These are phyloP conservation scores for Cossypha niveicapilla DNA, from an alignment of 2,797 vertebrate genomes.

Conservation along the genomic window DNA sequence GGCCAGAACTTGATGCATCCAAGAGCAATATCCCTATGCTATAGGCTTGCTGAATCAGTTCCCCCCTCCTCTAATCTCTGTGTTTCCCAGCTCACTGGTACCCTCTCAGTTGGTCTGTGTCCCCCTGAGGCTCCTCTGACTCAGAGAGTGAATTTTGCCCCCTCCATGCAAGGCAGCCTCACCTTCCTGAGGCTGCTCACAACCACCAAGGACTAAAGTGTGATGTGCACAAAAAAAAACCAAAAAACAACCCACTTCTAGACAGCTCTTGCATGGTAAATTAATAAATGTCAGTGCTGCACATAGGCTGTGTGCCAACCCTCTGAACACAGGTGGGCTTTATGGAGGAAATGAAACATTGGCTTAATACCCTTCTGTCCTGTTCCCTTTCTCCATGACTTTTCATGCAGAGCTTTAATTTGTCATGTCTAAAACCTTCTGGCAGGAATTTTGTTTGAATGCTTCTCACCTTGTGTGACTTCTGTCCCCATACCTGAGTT, in stretches of 20 bases:
- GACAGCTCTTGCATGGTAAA: not conserved
- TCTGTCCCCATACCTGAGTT: not conserved
- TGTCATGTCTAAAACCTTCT: not conserved
- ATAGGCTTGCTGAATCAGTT: not conserved
- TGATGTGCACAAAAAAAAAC: fast-evolving
- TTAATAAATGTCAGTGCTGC: not conserved
- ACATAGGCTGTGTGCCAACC: fast-evolving
- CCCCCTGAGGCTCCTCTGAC: fast-evolving
- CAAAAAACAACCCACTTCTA: not conserved
- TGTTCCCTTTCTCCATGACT: not conserved
- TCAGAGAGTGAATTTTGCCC: not conserved
- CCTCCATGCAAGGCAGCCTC: not conserved
- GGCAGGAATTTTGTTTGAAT: not conserved
- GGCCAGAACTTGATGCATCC: not conserved
- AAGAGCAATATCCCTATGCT: not conserved
- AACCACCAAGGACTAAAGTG: not conserved
- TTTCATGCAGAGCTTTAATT: not conserved
- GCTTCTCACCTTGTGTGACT: not conserved
- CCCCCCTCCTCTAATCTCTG: fast-evolving
- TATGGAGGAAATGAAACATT: not conserved
- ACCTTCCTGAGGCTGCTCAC: not conserved
- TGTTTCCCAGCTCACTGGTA: not conserved
- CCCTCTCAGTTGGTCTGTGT: fast-evolving
- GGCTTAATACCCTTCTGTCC: not conserved
- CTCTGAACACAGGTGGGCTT: not conserved